phyloP scores from a whole-genome alignment of 2,797 vertebrate species.

The Sus cebifrons region DNA sequence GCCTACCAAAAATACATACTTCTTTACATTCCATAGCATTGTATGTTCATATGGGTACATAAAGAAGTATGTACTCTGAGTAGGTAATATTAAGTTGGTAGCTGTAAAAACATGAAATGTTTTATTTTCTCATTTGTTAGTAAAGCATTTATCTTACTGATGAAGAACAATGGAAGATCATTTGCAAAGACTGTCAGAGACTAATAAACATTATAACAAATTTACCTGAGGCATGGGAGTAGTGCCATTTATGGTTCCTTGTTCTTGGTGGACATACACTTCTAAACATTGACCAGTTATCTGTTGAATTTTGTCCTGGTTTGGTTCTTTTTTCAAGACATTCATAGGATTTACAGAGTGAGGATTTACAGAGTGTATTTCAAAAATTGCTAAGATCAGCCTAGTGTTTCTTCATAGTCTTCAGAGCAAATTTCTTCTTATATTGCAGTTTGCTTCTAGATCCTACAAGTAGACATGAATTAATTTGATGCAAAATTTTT shows the following conservation, averaged over 20 bases:
- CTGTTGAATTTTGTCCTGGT: constrained; percentile 78
- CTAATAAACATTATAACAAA: constrained; percentile 74
- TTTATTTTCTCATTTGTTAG: constrained; percentile 77
- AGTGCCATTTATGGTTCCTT: constrained; percentile 77
- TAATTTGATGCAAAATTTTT: constrained; percentile 45
- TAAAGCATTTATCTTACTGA: constrained; percentile 75
- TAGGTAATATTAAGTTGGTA: constrained; percentile 90
- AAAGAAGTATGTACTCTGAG: constrained; percentile 99
- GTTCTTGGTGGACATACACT: constrained; percentile 74
- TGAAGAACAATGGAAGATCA: constrained; percentile 64
- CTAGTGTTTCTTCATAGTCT: constrained; percentile 74
- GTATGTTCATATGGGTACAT: constrained; percentile 99
- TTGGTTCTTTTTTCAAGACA: constrained; percentile 59
- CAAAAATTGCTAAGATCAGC: constrained; percentile 60
- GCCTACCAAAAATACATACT: constrained; percentile 99
- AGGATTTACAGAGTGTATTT: constrained; percentile 65
- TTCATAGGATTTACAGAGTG: constrained; percentile 53
- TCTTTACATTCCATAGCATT: constrained; percentile 99
- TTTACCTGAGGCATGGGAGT: constrained; percentile 88
- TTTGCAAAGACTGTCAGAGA: constrained; percentile 68
- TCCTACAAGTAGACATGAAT: constrained; percentile 84
- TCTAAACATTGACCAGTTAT: constrained; percentile 78
- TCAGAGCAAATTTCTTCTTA: constrained; percentile 67
- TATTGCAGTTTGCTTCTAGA: constrained; percentile 63
- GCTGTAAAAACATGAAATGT: constrained; percentile 82